phyloP scores from a whole-genome alignment of 2,888 invertebrate genomes.

The Melanotus villosus region DNA sequence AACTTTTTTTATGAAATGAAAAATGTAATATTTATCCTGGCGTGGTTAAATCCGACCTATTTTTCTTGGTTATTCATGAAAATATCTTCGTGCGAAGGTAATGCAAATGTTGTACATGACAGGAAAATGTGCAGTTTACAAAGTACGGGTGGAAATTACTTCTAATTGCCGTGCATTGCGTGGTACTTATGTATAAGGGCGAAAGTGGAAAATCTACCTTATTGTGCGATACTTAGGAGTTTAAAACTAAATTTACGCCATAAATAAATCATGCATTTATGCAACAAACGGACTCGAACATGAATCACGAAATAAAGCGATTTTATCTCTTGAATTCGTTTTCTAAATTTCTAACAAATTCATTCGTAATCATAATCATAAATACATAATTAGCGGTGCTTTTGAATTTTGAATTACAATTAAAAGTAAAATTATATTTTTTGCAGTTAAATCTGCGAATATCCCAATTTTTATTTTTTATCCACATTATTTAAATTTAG shows the following conservation, averaged over 20 bases:
- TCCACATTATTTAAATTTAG: no score
- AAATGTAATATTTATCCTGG: no score
- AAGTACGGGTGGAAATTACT: constrained; percentile 62
- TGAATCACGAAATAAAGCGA: constrained; percentile 41
- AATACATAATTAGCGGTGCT: not conserved
- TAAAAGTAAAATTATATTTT: no score
- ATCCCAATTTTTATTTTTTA: no score
- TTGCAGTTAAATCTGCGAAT: no score
- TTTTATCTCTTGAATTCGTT: constrained; percentile 40
- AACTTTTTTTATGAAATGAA: no score
- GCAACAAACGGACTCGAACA: constrained; percentile 36
- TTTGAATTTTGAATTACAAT: no score
- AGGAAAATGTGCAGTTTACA: constrained; percentile 63
- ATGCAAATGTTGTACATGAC: constrained; percentile 57
- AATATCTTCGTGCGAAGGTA: constrained; percentile 17
- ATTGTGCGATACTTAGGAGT: constrained; percentile 35
- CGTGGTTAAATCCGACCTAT: constrained; percentile 8
- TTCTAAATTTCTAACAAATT: constrained; percentile 21
- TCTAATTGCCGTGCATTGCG: constrained; percentile 62
- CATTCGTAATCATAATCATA: not conserved
- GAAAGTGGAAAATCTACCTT: constrained; percentile 38
- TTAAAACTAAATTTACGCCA: constrained; percentile 24
- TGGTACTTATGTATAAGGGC: constrained; percentile 53
- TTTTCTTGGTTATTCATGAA: not conserved
- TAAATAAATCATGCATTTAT: constrained; percentile 42